Evolutionary conservation across 2,113 vertebrate species (phyloP), one percentile per base, ranked within the genome.

Genomic region (Tyrannus savana): DNA sequence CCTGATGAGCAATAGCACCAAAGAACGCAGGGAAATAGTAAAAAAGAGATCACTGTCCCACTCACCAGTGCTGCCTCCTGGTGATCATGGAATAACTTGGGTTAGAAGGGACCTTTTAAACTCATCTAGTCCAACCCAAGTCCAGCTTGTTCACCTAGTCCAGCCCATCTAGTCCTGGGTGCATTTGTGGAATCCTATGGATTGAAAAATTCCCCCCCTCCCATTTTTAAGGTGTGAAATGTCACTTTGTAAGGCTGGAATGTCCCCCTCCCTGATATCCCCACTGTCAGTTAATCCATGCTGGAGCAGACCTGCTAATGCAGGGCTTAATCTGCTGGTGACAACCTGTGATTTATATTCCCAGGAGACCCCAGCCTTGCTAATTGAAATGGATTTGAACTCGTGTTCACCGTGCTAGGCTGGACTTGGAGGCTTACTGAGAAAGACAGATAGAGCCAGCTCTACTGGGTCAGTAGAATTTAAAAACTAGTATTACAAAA

Each of bases 401-500:
- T 46, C 6, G 19, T 4, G 35, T 50, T 75, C 46, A 31, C 75
- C 17, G 0, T 5, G 23, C 18, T 14, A 28, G 52, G 8, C 25
- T 42, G 68, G 18, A 3, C 19, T 69, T 52, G 46, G 73, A 44
- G 33, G 7, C 64, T 76, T 25, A 9, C 47, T 19, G 64, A 59
- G 30, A 30, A 14, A 31, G 62, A 24, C n/a, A 8, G 33, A 2
- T 19, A 60, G 55, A n/a, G 74, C 30, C 3, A 7, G 66, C 50
- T 42, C 6, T 8, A 3, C 4, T 0, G 7, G 31, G 12, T 27
- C 53, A 30, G 56, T 5, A 7, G 39, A 41, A 46, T 42, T 69
- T 3, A 42, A 75, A 71, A n/a, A 74, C 50, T 2, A 3, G 0
- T 25, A 0, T 22, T 44, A 2, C 6, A 17, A 2, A 46, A 16